phyloP scores from a whole-genome alignment of 1,140 invertebrate species.

The Holcopasites calliopsidis region DNA sequence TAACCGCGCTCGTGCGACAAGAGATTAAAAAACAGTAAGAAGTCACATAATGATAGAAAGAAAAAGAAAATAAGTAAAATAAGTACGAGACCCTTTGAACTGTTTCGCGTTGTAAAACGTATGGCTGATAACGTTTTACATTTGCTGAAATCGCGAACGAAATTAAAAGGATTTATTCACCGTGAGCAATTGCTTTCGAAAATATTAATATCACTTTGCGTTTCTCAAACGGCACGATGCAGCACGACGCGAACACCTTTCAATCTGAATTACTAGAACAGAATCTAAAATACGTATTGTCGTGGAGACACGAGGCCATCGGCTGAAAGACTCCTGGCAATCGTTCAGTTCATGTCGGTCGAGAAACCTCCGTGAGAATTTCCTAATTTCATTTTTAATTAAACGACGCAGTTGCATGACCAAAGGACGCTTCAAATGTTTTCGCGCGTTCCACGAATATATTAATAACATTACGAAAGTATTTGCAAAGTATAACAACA shows the following conservation, averaged over 20 bases:
- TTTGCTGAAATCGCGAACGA: slow-evolving; percentile 11
- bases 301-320: slow-evolving; percentile 5
- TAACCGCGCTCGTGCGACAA: not conserved
- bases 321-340: not conserved
- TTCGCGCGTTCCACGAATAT: not conserved
- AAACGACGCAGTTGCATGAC: slow-evolving; percentile 1
- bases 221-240: not conserved
- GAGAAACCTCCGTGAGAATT: slow-evolving; percentile 9
- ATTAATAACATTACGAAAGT: slow-evolving; percentile 26
- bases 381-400: slow-evolving; percentile 18
- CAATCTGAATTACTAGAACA: not conserved
- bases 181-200: not conserved
- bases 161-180: not conserved
- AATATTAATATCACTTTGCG: not conserved
- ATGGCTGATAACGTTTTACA: slow-evolving; percentile 66
- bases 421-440: not conserved
- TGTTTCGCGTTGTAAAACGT: slow-evolving; percentile 49
- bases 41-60: not conserved
- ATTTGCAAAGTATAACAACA: slow-evolving; percentile 15
- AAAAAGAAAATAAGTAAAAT: not conserved
- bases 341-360: not conserved
- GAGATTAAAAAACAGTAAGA: not conserved
- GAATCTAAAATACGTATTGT: slow-evolving; percentile 48
- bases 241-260: not conserved
- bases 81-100: not conserved